Conservation (phyloP, 2,888 invertebrate genomes). For the Pantelozetes paolii region DNA sequence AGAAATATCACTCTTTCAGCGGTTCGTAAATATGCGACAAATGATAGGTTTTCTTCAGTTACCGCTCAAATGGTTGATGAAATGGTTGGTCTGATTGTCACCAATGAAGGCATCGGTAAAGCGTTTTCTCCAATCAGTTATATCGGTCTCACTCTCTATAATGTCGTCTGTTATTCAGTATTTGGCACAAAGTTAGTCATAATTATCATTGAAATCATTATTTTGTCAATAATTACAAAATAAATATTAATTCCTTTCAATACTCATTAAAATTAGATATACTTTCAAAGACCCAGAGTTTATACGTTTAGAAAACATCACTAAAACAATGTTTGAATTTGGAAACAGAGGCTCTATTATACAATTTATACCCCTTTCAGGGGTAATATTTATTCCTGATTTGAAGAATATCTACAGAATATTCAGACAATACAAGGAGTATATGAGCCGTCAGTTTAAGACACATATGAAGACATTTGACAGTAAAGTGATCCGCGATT, state of each 20-base stretch:
- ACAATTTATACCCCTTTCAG: background rate
- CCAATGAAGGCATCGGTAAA: background rate
- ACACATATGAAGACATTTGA: slow-evolving; percentile 55
- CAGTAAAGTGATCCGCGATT: slow-evolving; percentile 72
- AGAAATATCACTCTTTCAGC: slow-evolving; percentile 16
- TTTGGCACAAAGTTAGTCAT: slow-evolving; percentile 36
- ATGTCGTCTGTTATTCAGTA: slow-evolving; percentile 29
- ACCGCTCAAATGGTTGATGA: background rate
- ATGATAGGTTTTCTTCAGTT: background rate
- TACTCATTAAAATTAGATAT: background rate
- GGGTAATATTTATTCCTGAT: background rate
- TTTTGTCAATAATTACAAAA: background rate
- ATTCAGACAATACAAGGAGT: background rate
- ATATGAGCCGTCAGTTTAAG: background rate
- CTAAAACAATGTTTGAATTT: background rate
- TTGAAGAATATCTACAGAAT: background rate
- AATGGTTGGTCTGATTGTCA: background rate
- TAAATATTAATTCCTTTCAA: background rate
- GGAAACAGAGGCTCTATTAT: background rate
- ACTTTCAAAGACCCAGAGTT: slow-evolving; percentile 11
- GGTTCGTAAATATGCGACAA: slow-evolving; percentile 7
- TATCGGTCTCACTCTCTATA: background rate
- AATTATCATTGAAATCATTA: background rate
- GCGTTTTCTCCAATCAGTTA: background rate
- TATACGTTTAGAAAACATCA: background rate